Conservation (phyloP, 2,797 vertebrate species). For the Anabacerthia variegaticeps region DNA sequence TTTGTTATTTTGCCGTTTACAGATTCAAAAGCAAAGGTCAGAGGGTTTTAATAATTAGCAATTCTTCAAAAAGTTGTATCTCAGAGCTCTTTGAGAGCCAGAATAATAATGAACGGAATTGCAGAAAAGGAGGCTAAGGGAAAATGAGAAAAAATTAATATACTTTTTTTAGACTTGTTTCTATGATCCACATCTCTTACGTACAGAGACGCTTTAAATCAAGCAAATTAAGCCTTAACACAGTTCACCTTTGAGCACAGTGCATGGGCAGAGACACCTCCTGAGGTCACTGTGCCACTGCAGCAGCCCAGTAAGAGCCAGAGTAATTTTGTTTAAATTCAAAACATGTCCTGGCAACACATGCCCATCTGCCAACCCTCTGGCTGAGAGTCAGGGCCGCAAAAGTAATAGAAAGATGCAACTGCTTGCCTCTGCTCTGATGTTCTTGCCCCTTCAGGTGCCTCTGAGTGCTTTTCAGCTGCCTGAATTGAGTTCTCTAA, state of each 20-base stretch:
- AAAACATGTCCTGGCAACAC: neutral
- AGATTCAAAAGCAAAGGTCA: neutral
- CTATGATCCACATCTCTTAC: neutral
- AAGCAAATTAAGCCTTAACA: constrained; percentile 32
- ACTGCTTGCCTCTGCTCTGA: neutral
- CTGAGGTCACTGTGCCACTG: constrained; percentile 37
- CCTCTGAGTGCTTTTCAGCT: neutral
- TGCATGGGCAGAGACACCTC: constrained; percentile 20
- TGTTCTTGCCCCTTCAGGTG: neutral
- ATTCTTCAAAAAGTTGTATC: neutral
- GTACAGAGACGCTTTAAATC: neutral
- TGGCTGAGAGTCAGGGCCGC: neutral
- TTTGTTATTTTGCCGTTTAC: neutral
- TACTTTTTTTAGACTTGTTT: neutral
- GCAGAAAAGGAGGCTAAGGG: neutral
- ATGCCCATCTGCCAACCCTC: neutral
- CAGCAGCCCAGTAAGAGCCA: neutral
- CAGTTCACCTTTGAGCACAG: neutral
- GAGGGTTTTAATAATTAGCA: neutral
- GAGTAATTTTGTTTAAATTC: constrained; percentile 15
- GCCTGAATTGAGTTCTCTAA: neutral
- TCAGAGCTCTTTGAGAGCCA: neutral
- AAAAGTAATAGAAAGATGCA: neutral
- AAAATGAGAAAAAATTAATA: neutral
- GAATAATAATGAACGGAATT: neutral